phyloP scores from a whole-genome alignment of 2,797 vertebrate species.

The Sebastes minor region DNA sequence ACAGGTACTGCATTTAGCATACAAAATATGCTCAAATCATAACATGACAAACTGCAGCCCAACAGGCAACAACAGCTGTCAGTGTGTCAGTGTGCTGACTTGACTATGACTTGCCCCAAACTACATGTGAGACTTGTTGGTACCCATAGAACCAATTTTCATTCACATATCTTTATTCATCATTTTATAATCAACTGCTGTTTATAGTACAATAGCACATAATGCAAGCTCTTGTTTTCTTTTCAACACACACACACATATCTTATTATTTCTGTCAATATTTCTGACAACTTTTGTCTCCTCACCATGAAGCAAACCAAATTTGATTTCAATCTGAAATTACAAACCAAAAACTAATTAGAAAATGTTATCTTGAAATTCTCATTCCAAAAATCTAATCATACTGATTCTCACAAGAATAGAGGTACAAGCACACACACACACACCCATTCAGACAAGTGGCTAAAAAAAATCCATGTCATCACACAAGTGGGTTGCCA shows the following conservation, averaged over 20 bases:
- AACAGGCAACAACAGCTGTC: too few species aligned
- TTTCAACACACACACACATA: neutral
- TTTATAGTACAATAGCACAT: neutral
- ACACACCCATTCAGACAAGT: neutral
- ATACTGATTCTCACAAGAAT: neutral
- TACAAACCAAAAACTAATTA: neutral
- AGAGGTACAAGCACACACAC: neutral
- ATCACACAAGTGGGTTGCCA: neutral
- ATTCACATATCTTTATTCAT: constrained; percentile 8
- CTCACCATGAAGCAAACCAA: neutral
- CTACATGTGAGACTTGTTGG: too few species aligned
- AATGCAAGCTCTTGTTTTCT: neutral
- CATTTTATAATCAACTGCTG: constrained; percentile 25
- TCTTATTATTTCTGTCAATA: neutral
- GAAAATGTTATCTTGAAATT: neutral
- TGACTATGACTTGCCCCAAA: too few species aligned
- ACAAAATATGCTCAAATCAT: too few species aligned
- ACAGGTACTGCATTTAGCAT: too few species aligned
- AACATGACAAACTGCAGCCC: too few species aligned
- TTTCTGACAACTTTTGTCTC: neutral
- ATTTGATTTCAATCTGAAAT: neutral
- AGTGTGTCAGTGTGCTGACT: too few species aligned
- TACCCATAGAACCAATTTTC: too few species aligned
- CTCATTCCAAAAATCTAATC: neutral
- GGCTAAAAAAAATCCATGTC: neutral